Evolutionary conservation across 1,140 invertebrate species (phyloP).

Genomic region (Heliconius congener): DNA sequence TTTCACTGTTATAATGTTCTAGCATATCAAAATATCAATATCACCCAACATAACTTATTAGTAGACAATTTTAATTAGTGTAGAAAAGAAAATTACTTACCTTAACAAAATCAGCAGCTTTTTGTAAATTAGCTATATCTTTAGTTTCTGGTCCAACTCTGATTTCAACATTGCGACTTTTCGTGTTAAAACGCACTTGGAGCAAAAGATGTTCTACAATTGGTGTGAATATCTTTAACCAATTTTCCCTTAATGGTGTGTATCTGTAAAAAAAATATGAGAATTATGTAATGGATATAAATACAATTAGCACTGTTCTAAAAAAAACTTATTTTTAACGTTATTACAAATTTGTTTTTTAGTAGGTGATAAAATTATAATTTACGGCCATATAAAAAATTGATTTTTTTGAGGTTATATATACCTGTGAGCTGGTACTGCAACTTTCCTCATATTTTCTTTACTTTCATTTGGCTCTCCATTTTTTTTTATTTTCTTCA

Average conservation of each 20-base stretch:
- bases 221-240: conserved; percentile 98
- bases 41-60: too few species aligned
- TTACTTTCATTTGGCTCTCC: conserved; percentile 82
- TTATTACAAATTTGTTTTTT: too few species aligned
- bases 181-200: conserved; percentile 97
- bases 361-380: too few species aligned
- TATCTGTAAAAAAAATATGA: conserved; percentile 87
- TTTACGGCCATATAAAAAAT: conserved; percentile 65
- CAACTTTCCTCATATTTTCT: conserved; percentile 84
- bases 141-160: conserved; percentile 88
- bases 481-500: conserved; percentile 81
- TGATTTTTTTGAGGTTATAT: conserved; percentile 46
- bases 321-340: too few species aligned
- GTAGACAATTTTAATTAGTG: too few species aligned
- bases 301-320: too few species aligned
- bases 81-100: conserved; percentile 52
- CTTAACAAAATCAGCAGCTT: conserved; percentile 98
- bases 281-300: too few species aligned
- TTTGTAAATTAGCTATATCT: conserved; percentile 96
- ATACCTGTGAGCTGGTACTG: conserved; percentile 84
- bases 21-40: too few species aligned
- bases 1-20: too few species aligned
- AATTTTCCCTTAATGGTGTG: conserved; percentile 96
- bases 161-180: conserved; percentile 95
- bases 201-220: conserved; percentile 97